These are phyloP conservation scores for Sphecodes monilicornis DNA, from an alignment of 2,888 invertebrate genomes.

Conservation along the genomic window DNA sequence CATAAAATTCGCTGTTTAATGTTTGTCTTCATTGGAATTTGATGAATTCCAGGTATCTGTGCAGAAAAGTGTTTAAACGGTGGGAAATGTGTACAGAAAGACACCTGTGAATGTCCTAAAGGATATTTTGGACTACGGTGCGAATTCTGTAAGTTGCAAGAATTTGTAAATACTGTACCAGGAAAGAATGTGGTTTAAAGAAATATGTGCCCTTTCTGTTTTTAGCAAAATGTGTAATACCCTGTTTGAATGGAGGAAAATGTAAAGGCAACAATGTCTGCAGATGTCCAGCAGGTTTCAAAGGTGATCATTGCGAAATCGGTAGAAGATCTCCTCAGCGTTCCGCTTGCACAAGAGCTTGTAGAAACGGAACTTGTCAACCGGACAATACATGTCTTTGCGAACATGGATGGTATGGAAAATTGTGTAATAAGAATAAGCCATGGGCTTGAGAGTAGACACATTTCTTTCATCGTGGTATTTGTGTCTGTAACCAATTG, in stretches of 20 bases:
- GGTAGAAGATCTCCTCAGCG: constrained; percentile 89
- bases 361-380: constrained; percentile 92
- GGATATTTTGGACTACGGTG: constrained; percentile 96
- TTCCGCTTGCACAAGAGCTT: constrained; percentile 90
- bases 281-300: constrained; percentile 93
- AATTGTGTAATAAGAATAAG: constrained; percentile 92
- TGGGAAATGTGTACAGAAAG: constrained; percentile 97
- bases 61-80: constrained; percentile 96
- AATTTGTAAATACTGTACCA: not conserved
- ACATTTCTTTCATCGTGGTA: constrained; percentile 45
- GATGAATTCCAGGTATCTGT: constrained; percentile 91
- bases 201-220: constrained; percentile 23
- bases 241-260: constrained; percentile 95
- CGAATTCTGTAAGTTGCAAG: constrained; percentile 93
- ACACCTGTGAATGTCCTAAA: constrained; percentile 95
- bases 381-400: constrained; percentile 91
- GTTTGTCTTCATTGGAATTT: not conserved
- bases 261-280: constrained; percentile 96
- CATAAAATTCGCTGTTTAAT: not conserved
- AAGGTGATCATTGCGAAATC: constrained; percentile 96
- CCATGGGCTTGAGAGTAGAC: constrained; percentile 81
- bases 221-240: constrained; percentile 94
- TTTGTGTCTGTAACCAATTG: constrained; percentile 50
- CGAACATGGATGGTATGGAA: constrained; percentile 93
- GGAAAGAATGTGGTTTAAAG: not conserved